These are phyloP conservation scores for Anticlea derivata DNA, from an alignment of 2,888 invertebrate species.

Conservation along the genomic window DNA sequence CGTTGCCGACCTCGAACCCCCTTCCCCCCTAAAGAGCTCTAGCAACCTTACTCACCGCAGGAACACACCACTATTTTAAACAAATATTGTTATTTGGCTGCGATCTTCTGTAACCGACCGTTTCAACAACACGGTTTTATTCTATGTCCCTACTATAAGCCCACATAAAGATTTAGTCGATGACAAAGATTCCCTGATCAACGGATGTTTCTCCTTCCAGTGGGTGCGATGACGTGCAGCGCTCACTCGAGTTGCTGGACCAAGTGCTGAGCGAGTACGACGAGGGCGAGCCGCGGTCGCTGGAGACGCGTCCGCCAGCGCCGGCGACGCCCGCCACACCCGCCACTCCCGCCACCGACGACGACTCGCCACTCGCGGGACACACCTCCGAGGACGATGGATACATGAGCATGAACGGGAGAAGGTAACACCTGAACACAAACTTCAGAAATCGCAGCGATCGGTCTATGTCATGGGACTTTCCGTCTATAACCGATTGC, in stretches of 20 bases:
- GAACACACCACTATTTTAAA: too few relatives aligned
- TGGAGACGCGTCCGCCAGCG: slow-evolving; percentile 72
- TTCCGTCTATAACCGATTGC: too few relatives aligned
- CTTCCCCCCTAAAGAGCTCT: too few relatives aligned
- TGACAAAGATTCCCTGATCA: too few relatives aligned
- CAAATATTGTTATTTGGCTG: too few relatives aligned
- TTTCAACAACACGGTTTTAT: too few relatives aligned
- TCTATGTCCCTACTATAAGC: neutral
- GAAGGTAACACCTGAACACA: slow-evolving; percentile 76
- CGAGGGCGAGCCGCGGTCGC: slow-evolving; percentile 86
- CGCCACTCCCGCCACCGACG: slow-evolving; percentile 84
- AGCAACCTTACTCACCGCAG: too few relatives aligned
- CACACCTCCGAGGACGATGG: slow-evolving; percentile 96
- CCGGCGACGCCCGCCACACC: slow-evolving; percentile 81
- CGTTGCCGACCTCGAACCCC: too few relatives aligned
- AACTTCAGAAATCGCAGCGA: neutral
- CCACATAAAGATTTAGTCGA: neutral
- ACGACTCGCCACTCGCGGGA: slow-evolving; percentile 91
- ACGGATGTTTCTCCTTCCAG: slow-evolving; percentile 68
- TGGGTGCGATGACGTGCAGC: slow-evolving; percentile 93
- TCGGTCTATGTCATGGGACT: too few relatives aligned
- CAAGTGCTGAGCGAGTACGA: slow-evolving; percentile 96
- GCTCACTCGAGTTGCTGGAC: slow-evolving; percentile 94
- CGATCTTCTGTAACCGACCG: too few relatives aligned
- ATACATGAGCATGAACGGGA: slow-evolving; percentile 96